Evolutionary conservation across 1,140 invertebrate species (phyloP), one percentile per base, ranked within the genome.

Genomic region (Drosophila gunungcola): DNA sequence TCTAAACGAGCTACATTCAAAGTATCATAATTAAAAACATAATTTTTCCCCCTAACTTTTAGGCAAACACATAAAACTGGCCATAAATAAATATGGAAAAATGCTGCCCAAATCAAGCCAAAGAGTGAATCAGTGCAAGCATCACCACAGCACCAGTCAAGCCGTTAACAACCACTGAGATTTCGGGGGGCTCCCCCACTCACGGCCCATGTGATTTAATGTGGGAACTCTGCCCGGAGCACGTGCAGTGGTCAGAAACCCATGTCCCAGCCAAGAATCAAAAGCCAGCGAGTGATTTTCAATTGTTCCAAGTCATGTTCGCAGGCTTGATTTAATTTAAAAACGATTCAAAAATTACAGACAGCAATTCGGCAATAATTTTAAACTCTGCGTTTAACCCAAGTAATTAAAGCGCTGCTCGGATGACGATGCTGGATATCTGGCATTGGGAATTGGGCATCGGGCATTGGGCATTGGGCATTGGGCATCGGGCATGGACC

Each of bases 331-430:
- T 90, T 89, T 84, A 90, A 89, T 89, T 89, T 90, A 89, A 89
- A 89, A 89, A 72, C 84, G 69, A 89, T 89, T 89, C 65, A 89
- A 88, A 89, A 88, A 89, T 89, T 72, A 84, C 73, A 60, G 61
- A 67, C 54, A 63, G 27, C 68, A 82, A 80, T 88, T 75, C 82
- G 46, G 51, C 72, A 68, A 85, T 75, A 73, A 68, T 89, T 89
- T 88, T 88, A 89, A 88, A 88, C 73, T 90, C 73, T 73, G 68
- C 73, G 77, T 74, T 88, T 88, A 88, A 89, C 84, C 80, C 84
- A 88, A 78, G 80, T 88, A 88, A 88, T 88, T 88, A 88, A 89
- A 78, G 83, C 21, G 48, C 46, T 72, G 74, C 64, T 64, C 69
- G 55, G 73, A 78, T 88, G 74, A 75, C 80, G 52, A 54, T 55